Base-by-base conservation (phyloP, 2,797 vertebrate species). In the Lacerta agilis region DNA sequence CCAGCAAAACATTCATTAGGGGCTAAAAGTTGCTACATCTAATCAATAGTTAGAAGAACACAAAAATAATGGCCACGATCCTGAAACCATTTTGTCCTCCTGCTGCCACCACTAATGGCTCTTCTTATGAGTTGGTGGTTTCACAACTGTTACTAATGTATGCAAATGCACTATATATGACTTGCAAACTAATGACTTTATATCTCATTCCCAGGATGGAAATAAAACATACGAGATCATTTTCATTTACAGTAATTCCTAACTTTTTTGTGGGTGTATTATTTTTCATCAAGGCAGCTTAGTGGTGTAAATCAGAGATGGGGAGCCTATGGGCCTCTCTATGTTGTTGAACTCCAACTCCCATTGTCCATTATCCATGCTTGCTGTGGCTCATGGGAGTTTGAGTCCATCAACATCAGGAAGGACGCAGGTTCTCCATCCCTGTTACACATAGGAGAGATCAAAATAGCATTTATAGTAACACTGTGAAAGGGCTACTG, bases 201-300 rank as follows among this genome's bases (percentile, higher is more conserved):
- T 36, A 69, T 36, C 79, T 87, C 25, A 67, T 36, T 71, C 83
- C 69, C 66, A 5, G 55, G 69, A 25, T 82, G 79, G 84, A 89
- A 0, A 0, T 9, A 58, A 87, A 76, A 84, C 8, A 3, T 83
- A 83, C 80, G 86, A 41, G n/a, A 66, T 5, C 3, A 36, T 43
- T 87, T 85, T 87, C 76, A 77, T 75, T 79, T 49, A 67, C 72
- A 89, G 11, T 2, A 58, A 64, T 18, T 41, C 41, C 4, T 27
- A 49, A 67, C 83, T 93, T 92, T 73, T 86, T 90, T 71, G 78
- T 25, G 84, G 4, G 83, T 72, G 41, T 88, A 18, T 79, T 79
- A 3, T 11, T 67, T 86, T 80, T 72, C 3, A 8, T 80, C 91
- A 69, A 69, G 73, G 33, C 58, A 86, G 61, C 8, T 45, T 25